phyloP scores from a whole-genome alignment of 2,888 invertebrate species.

The Willowsia nigromaculata region DNA sequence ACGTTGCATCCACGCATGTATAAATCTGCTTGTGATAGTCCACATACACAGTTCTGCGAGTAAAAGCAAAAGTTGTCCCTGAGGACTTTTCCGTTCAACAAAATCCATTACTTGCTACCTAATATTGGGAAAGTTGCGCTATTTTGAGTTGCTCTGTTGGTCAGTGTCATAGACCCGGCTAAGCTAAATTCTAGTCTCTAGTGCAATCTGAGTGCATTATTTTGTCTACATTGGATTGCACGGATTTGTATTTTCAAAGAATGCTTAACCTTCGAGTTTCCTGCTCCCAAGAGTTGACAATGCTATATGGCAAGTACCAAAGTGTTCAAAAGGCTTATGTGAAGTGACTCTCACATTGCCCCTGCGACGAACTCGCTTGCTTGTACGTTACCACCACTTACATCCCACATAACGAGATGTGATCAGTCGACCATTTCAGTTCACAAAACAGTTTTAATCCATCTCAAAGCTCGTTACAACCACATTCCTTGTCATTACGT shows the following conservation, averaged over 20 bases:
- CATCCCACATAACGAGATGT: background rate
- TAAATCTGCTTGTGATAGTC: background rate
- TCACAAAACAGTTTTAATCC: conserved; percentile 9
- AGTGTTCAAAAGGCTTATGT: background rate
- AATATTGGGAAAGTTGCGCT: conserved; percentile 39
- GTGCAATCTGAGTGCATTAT: background rate
- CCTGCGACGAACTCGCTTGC: background rate
- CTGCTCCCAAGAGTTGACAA: background rate
- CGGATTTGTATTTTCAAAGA: background rate
- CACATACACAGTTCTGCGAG: background rate
- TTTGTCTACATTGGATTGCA: background rate
- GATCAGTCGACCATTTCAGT: conserved; percentile 38
- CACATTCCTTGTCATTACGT: conserved; percentile 36
- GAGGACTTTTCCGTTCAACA: conserved; percentile 24
- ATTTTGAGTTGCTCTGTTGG: background rate
- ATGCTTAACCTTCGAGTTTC: background rate
- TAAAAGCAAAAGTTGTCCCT: conserved; percentile 51
- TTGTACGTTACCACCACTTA: background rate
- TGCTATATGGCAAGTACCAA: background rate
- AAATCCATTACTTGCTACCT: background rate
- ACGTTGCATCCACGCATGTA: conserved; percentile 8
- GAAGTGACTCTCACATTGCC: conserved; percentile 54
- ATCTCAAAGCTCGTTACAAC: conserved; percentile 48
- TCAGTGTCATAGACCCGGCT: conserved; percentile 37
- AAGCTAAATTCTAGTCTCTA: too few relatives aligned